Conservation (phyloP, 37 sponge, comb jelly and placozoan species). For the Cliona cf. orientalis region DNA sequence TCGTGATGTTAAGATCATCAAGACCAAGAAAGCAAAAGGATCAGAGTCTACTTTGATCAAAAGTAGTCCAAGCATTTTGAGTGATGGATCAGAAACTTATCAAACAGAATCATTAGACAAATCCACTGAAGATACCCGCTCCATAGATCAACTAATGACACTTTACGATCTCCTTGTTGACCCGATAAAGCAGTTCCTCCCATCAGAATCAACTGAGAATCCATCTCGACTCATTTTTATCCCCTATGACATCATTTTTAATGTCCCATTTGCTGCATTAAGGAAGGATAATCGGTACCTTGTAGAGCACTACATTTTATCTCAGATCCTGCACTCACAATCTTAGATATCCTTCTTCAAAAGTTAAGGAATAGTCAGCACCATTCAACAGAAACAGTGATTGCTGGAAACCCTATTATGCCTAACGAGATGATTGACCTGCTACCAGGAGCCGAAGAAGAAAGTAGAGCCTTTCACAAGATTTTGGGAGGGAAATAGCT, state of each 20-base stretch:
- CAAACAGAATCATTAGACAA: no score
- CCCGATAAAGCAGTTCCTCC: neutral
- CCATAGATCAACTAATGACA: neutral
- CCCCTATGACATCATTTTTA: constrained; percentile 45
- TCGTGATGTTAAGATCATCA: no score
- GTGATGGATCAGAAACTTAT: no score
- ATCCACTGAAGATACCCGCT: no score
- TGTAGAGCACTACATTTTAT: constrained; percentile 27
- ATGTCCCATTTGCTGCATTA: constrained; percentile 53
- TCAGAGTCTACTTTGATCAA: no score
- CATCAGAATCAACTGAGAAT: no score
- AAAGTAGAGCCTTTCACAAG: constrained; percentile 4
- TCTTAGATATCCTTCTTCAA: constrained; percentile 8
- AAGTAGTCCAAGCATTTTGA: no score
- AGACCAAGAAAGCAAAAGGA: no score
- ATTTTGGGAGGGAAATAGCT: constrained; percentile 25
- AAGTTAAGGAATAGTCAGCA: neutral
- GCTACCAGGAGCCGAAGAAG: constrained; percentile 49
- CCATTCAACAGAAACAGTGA: neutral
- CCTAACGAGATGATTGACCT: constrained; percentile 33
- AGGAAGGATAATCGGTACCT: constrained; percentile 20
- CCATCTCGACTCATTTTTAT: constrained; percentile 20
- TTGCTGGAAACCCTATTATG: constrained; percentile 53
- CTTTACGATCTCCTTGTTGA: neutral
- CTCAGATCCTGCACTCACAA: constrained; percentile 28